Conservation (phyloP, 2,797 vertebrate genomes). For the Microctenopoma lineatum region DNA sequence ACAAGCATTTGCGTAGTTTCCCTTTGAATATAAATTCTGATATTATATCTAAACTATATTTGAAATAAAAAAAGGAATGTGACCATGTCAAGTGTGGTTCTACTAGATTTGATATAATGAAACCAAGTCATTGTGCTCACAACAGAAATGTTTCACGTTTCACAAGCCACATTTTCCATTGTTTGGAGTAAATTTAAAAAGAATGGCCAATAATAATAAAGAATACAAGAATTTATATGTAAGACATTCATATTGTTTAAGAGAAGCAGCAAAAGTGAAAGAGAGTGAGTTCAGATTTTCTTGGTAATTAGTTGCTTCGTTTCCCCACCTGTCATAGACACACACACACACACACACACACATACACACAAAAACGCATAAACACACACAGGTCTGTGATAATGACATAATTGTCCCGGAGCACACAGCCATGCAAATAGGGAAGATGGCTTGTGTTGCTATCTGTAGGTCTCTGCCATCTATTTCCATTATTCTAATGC, state of each 20-base stretch:
- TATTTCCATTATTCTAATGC: conserved; percentile 84
- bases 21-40: too few species aligned
- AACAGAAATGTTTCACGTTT: too few species aligned
- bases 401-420: conserved; percentile 82
- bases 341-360: conserved; percentile 15
- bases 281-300: conserved; percentile 59
- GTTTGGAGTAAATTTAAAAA: neutral
- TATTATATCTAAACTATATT: too few species aligned
- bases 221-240: too few species aligned
- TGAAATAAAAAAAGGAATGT: too few species aligned
- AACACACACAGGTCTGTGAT: conserved; percentile 62
- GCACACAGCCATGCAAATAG: conserved; percentile 81
- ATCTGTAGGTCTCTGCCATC: conserved; percentile 79
- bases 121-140: too few species aligned
- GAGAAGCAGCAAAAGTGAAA: conserved; percentile 34
- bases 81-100: too few species aligned
- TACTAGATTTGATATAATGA: too few species aligned
- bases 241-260: neutral
- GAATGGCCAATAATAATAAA: too few species aligned
- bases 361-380: conserved; percentile 27
- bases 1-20: too few species aligned
- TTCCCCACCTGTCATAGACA: conserved; percentile 65
- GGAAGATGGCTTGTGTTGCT: conserved; percentile 81
- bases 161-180: neutral
- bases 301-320: conserved; percentile 58